Evolutionary conservation across 2,797 vertebrate species (phyloP).

Genomic region (Anguilla obscura): DNA sequence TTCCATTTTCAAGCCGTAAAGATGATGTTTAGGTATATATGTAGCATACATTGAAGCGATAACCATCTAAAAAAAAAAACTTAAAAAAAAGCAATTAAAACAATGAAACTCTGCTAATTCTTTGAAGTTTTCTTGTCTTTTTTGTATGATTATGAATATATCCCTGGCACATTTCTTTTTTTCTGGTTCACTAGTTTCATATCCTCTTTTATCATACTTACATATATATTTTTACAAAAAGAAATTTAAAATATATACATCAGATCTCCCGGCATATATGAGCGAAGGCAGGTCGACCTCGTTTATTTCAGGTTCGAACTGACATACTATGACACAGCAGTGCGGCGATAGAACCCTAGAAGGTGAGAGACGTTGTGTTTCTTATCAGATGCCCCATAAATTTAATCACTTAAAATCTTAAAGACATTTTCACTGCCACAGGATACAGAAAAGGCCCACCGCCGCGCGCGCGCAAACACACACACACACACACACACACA

Average conservation of each 20-base stretch:
- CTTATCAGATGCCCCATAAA: slow-evolving; percentile 88
- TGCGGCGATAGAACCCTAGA: slow-evolving; percentile 70
- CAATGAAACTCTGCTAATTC: no score
- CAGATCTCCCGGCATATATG: slow-evolving; percentile 71
- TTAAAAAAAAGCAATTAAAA: no score
- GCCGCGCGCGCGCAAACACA: not conserved
- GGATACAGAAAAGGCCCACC: slow-evolving; percentile 65
- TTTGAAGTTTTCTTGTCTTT: no score
- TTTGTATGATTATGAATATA: no score
- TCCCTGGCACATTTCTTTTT: no score
- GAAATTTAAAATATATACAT: slow-evolving; percentile 79
- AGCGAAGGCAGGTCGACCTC: slow-evolving; percentile 84
- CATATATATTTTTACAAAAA: no score
- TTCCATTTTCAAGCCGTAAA: no score
- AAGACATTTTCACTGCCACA: slow-evolving; percentile 81
- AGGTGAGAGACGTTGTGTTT: slow-evolving; percentile 77
- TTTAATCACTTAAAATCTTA: slow-evolving; percentile 90
- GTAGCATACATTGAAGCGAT: no score
- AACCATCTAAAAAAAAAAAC: no score
- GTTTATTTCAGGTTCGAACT: slow-evolving; percentile 93
- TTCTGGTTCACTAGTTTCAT: no score
- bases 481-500: slow-evolving; percentile 74
- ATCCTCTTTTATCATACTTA: no score
- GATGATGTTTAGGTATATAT: no score
- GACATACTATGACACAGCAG: slow-evolving; percentile 91